These are phyloP conservation scores for Hassar affinis DNA, from an alignment of 2,113 vertebrate species.

Conservation along the genomic window DNA sequence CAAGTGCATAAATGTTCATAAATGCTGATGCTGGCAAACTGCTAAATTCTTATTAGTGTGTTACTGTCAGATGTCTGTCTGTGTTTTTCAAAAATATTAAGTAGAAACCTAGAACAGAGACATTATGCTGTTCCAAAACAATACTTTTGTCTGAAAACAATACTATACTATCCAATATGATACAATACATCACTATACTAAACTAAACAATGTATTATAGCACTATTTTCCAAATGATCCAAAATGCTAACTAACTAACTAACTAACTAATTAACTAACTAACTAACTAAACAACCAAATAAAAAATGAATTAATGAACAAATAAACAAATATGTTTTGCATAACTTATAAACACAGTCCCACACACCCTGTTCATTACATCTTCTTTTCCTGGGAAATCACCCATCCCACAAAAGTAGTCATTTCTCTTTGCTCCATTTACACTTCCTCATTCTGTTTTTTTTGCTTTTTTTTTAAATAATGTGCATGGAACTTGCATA, in stretches of 20 bases:
- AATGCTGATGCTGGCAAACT: not conserved
- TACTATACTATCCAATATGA: too few species aligned
- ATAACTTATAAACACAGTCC: not conserved
- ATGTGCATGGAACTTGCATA: not conserved
- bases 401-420: not conserved
- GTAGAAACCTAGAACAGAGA: too few species aligned
- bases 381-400: conserved; percentile 14
- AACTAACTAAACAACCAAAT: too few species aligned
- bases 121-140: not conserved
- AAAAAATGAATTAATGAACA: too few species aligned
- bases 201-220: not conserved
- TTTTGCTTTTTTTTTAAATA: not conserved
- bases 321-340: too few species aligned
- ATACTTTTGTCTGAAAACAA: too few species aligned
- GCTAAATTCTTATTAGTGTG: not conserved
- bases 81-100: not conserved
- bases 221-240: not conserved
- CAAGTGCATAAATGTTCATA: not conserved
- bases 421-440: not conserved
- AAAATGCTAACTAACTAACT: not conserved
- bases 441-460: conserved; percentile 14
- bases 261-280: not conserved
- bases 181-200: too few species aligned
- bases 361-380: not conserved
- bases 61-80: not conserved